Conservation (phyloP, 2,113 vertebrate genomes). For the Pseudonaja textilis region DNA sequence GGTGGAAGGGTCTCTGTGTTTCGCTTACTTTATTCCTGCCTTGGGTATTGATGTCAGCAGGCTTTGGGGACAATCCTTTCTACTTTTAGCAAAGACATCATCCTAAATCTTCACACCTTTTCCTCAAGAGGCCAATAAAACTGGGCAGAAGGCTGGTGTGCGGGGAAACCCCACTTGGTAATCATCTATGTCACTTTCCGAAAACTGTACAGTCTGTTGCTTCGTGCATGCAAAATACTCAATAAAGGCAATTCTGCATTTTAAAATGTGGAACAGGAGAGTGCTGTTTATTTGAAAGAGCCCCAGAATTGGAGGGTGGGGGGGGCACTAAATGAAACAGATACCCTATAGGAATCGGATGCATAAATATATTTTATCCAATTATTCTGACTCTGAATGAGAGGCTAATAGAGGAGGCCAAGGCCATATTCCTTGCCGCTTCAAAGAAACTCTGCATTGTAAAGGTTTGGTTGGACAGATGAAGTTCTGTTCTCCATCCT, state of each 20-base stretch:
- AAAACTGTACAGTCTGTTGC: background rate
- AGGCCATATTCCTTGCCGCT: background rate
- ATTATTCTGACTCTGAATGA: background rate
- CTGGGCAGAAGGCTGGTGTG: background rate
- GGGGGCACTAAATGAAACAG: constrained; percentile 6
- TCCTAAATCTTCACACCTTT: background rate
- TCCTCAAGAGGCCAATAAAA: background rate
- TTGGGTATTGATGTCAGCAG: background rate
- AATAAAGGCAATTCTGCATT: constrained; percentile 11
- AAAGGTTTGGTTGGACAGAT: background rate
- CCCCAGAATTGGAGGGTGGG: background rate
- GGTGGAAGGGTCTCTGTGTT: background rate
- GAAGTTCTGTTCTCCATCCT: background rate
- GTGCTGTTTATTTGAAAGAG: background rate
- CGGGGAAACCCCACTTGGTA: background rate
- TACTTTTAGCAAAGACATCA: background rate
- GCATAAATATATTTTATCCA: background rate
- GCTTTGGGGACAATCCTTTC: background rate
- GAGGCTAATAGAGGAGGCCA: constrained; percentile 5
- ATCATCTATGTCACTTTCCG: background rate
- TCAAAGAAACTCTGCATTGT: background rate
- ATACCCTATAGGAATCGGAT: constrained; percentile 23
- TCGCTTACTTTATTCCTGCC: background rate
- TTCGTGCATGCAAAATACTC: background rate
- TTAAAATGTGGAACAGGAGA: background rate